Evolutionary conservation across 2,113 vertebrate genomes (phyloP).

Genomic region (Corythornis cristatus): DNA sequence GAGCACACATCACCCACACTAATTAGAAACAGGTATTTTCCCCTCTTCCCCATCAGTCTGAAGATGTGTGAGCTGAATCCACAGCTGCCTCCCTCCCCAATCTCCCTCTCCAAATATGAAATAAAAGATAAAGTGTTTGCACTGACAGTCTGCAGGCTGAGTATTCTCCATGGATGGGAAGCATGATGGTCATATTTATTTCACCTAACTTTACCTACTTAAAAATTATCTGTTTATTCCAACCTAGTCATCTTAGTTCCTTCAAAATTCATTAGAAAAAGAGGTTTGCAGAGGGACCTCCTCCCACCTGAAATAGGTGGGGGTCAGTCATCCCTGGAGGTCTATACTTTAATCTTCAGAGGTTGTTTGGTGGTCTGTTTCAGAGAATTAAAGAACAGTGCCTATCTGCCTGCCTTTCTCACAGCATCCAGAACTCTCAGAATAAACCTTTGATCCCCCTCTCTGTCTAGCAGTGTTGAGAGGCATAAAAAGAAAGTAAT

Average conservation of each 20-base stretch:
- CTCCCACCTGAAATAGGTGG: neutral
- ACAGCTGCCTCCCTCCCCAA: neutral
- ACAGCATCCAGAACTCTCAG: neutral
- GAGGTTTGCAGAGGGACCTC: neutral
- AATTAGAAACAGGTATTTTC: constrained; percentile 60
- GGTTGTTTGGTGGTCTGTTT: neutral
- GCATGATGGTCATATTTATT: neutral
- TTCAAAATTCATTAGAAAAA: neutral
- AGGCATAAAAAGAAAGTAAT: neutral
- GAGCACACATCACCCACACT: constrained; percentile 39
- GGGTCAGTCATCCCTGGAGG: neutral
- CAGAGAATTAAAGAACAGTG: neutral
- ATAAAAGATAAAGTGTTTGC: neutral
- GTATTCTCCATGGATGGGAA: neutral
- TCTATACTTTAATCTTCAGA: neutral
- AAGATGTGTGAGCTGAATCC: constrained; percentile 32
- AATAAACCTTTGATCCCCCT: neutral
- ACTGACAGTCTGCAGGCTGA: neutral
- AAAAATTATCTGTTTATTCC: neutral
- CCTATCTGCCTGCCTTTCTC: neutral
- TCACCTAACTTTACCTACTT: neutral
- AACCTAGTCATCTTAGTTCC: neutral
- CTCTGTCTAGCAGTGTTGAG: neutral
- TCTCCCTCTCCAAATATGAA: constrained; percentile 24
- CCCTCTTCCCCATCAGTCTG: constrained; percentile 32